Base-by-base conservation (phyloP, 2,888 invertebrate genomes). In the Cecidostiba fungosa region DNA sequence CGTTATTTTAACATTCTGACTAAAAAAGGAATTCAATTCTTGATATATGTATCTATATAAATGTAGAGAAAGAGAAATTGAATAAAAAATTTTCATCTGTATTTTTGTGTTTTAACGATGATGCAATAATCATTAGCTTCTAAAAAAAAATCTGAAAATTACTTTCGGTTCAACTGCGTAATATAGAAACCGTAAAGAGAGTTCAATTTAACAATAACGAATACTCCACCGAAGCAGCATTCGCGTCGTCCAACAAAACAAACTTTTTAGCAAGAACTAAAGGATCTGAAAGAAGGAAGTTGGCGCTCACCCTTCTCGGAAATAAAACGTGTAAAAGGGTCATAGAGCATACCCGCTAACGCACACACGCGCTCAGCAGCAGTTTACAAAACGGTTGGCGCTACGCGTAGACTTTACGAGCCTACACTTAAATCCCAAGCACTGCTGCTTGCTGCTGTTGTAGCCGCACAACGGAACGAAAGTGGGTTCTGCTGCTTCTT, bases 321-420 rank as follows among this genome's bases (percentile, higher is more conserved):
- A 82, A 78, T 84, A 84, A 84, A 84, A 74, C 29, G 72, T n/a
- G 43, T 59, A 82, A 82, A n/a, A 82, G 77, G 76, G 69, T 77
- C 82, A 70, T 77, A 70, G 77, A 77, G 70, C 77, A 82, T 66
- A 29, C n/a, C 66, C 66, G 29, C 66, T 66, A 66, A 29, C 66
- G 29, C 74, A 50, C 54, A 12, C 69, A 19, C n/a, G 43, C 39
- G 16, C 70, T 29, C n/a, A 12, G 23, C 72, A 73, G 66, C 62
- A 78, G 84, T 84, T 84, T 83, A 84, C 77, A 84, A 78, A 84
- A 84, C 84, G 78, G 73, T 84, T 62, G 73, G 23, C 77, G 82
- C 70, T 77, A 77, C 26, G 62, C 39, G 16, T 29, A 66, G 59
- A 77, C 39, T 82, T 82, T 82, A 77, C 73, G 73, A 72, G 26